Evolutionary conservation across 2,113 vertebrate species (phyloP), one percentile per base, ranked within the genome.

Genomic region (Mesocricetus auratus): DNA sequence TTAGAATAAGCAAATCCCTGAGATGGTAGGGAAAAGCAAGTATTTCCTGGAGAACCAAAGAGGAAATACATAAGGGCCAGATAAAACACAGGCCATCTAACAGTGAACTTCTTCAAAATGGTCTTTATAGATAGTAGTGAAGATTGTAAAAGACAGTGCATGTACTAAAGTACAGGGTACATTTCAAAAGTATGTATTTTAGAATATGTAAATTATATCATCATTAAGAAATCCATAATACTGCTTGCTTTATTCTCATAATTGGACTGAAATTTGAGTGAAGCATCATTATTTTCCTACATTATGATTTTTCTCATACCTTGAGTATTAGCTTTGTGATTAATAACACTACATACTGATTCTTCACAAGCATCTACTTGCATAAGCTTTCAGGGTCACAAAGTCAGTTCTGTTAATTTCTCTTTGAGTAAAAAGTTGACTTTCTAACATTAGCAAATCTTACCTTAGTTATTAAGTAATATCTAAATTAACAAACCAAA

Each of bases 401-500:
- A 42, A 45, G 29, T 4, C 1, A 62, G 66, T 75, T 45, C 31
- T 86, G 1, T 12, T 87, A 22, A 95, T 83, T 86, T 89, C 10
- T 81, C 10, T 45, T 26, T 26, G 87, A 29, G 5, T 31, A 10
- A 96, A 91, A 89, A 66, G 7, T 7, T 92, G 66, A 31, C 12
- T 73, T 94, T 88, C 29, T 89, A 86, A 53, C 0, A 60, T 19
- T 86, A 89, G 29, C 22, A 77, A 94, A 95, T 60, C 78, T 29
- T 29, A n/a, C 0, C 33, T 13, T 36, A 21, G 12, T 1, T 17
- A 6, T 75, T 78, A 68, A 45, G 78, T 15, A 22, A 7, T 56
- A 69, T 85, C 45, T 94, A 47, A 96, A 89, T 45, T 91, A 21
- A 47, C 11, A 92, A 73, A 45, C 75, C 5, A 89, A 89, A 91